Evolutionary conservation across 2,797 vertebrate species (phyloP).

Genomic region (Takifugu rubripes): DNA sequence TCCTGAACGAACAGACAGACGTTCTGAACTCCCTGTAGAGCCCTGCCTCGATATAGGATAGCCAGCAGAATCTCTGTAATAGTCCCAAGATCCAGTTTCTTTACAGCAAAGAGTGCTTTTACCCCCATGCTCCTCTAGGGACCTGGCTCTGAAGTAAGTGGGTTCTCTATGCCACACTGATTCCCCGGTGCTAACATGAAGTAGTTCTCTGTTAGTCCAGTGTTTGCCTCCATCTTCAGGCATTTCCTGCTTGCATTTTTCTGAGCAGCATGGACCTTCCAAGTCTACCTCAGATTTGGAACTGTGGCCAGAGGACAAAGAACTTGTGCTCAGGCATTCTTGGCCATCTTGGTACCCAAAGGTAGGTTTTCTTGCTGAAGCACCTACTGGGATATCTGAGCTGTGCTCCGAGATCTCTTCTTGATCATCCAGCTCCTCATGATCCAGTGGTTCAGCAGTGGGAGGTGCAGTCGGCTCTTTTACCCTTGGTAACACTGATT

Average conservation of each 20-base stretch:
- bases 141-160: conserved; percentile 43
- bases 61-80: conserved; percentile 34
- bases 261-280: conserved; percentile 52
- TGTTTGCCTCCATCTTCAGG: conserved; percentile 25
- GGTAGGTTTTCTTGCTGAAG: conserved; percentile 56
- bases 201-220: conserved; percentile 38
- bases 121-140: conserved; percentile 57
- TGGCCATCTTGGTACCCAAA: conserved; percentile 68
- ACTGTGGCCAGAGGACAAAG: conserved; percentile 78
- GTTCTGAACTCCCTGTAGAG: conserved; percentile 52
- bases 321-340: conserved; percentile 74
- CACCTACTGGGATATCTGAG: conserved; percentile 61
- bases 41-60: conserved; percentile 31
- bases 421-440: conserved; percentile 44
- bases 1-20: conserved; percentile 40
- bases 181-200: conserved; percentile 21
- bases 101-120: conserved; percentile 36
- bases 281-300: conserved; percentile 73
- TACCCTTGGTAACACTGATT: conserved; percentile 28
- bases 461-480: conserved; percentile 36
- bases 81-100: conserved; percentile 49
- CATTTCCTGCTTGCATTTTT: conserved; percentile 32
- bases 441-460: conserved; percentile 36
- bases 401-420: conserved; percentile 65
- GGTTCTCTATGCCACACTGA: conserved; percentile 52